phyloP scores from a whole-genome alignment of 2,113 vertebrate species.

The Brachyhypopomus gauderio region DNA sequence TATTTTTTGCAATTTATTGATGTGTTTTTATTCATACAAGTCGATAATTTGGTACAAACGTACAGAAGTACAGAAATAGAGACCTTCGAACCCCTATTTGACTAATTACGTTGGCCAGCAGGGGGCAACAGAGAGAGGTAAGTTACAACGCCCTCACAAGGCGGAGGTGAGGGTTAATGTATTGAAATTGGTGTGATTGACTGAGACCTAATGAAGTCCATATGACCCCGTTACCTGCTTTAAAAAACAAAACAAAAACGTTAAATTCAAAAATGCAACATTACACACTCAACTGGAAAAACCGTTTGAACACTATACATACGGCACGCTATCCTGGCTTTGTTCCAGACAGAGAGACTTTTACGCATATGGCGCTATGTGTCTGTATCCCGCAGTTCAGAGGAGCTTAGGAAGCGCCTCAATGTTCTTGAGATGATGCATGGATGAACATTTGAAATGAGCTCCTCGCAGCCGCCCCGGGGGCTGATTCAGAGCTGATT shows the following conservation, averaged over 20 bases:
- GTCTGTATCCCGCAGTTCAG: constrained; percentile 48
- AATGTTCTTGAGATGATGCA: constrained; percentile 91
- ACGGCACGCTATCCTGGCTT: constrained; percentile 42
- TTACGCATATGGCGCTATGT: too few relatives aligned
- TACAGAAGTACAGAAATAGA: too few relatives aligned
- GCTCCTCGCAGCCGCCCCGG: constrained; percentile 85
- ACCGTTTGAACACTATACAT: constrained; percentile 34
- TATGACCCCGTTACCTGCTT: constrained; percentile 15
- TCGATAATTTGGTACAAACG: too few relatives aligned
- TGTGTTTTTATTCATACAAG: too few relatives aligned
- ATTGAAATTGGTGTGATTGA: constrained; percentile 38
- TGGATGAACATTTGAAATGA: constrained; percentile 98
- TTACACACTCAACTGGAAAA: neutral
- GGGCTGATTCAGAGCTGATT: constrained; percentile 93
- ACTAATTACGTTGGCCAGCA: constrained; percentile 59
- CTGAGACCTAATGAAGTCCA: constrained; percentile 27
- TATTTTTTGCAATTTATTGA: too few relatives aligned
- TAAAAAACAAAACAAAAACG: neutral
- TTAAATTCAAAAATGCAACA: neutral
- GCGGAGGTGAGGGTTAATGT: neutral
- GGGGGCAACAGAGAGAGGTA: constrained; percentile 62
- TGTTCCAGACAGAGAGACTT: too few relatives aligned
- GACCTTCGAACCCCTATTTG: neutral
- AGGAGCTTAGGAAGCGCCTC: constrained; percentile 79
- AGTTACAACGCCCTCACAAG: neutral